A percentile compares a stretch with the other conserved stretches of the same genome.
These are phyloP conservation scores for Gryllus longicercus DNA, from an alignment of 2,888 invertebrate genomes.

Conservation along the genomic window DNA sequence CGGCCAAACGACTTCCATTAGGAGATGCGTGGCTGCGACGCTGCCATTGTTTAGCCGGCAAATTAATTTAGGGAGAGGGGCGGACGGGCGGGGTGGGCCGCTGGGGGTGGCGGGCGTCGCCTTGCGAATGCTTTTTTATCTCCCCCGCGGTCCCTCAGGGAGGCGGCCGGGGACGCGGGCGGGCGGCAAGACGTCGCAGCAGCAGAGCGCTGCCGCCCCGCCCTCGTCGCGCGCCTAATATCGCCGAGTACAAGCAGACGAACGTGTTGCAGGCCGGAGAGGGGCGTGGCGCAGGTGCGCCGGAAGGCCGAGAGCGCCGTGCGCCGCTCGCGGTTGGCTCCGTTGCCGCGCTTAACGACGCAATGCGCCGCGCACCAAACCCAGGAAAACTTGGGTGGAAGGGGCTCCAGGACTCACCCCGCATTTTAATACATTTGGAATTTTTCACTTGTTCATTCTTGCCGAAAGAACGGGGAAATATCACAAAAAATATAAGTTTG, in stretches of 20 bases:
- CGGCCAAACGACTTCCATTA: slow-evolving; percentile 50
- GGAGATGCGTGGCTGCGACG: slow-evolving; percentile 41
- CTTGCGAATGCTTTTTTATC: slow-evolving; percentile 28
- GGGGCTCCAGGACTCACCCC: too few relatives aligned
- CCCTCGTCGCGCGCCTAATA: background rate
- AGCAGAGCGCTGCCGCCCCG: background rate
- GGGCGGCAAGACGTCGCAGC: background rate
- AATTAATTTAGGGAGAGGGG: slow-evolving; percentile 50
- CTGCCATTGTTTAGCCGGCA: slow-evolving; percentile 53
- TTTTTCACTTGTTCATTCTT: too few relatives aligned
- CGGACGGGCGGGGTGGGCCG: background rate
- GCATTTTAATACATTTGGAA: too few relatives aligned
- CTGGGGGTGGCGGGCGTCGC: slow-evolving; percentile 1
- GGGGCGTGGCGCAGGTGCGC: slow-evolving; percentile 18
- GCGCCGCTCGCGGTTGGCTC: too few relatives aligned
- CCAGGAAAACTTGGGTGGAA: too few relatives aligned
- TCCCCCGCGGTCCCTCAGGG: slow-evolving; percentile 32
- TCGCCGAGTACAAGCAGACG: slow-evolving; percentile 20
- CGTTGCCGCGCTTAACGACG: too few relatives aligned
- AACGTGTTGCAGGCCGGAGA: background rate
- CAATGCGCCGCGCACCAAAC: too few relatives aligned
- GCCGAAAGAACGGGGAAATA: too few relatives aligned
- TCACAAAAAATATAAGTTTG: too few relatives aligned
- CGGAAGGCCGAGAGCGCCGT: background rate
- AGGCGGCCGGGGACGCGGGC: background rate